phyloP scores from a whole-genome alignment of 2,888 invertebrate species.

The Acrocyrtus sp. region DNA sequence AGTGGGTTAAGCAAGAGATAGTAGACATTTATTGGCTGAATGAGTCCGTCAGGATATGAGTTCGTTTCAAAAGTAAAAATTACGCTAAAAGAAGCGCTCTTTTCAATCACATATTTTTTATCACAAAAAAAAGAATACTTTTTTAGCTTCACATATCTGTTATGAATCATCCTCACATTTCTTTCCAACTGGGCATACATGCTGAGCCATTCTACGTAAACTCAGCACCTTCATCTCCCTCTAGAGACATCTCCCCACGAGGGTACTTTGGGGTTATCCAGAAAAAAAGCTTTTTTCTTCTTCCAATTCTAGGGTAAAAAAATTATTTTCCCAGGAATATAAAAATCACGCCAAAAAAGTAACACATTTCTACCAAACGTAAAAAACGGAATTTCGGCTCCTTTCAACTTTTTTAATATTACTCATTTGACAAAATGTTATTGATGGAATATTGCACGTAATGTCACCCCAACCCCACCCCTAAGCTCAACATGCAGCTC shows the following conservation, averaged over 20 bases:
- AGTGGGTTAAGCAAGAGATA: not conserved
- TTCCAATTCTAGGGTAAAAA: conserved; percentile 15
- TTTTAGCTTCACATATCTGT: no score
- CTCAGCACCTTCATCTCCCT: conserved; percentile 23
- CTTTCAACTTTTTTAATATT: conserved; percentile 6
- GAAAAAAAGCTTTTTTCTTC: no score
- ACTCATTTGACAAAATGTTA: conserved; percentile 21
- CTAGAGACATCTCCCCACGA: conserved; percentile 20
- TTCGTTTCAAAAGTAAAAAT: no score
- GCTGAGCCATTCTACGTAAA: no score
- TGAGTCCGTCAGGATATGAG: conserved; percentile 6
- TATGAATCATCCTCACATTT: no score
- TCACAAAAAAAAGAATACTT: no score
- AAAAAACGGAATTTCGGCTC: conserved; percentile 6
- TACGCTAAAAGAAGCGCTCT: no score
- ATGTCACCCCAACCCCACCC: not conserved
- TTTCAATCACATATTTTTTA: no score
- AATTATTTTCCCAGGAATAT: conserved; percentile 20
- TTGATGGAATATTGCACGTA: no score
- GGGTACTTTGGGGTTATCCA: conserved; percentile 31
- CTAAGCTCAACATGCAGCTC: not conserved
- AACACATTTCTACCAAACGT: no score
- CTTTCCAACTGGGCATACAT: no score
- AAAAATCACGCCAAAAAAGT: no score
- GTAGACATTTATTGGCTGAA: conserved; percentile 7